phyloP scores from a whole-genome alignment of 2,797 vertebrate species.

The Echeneis naucrates region DNA sequence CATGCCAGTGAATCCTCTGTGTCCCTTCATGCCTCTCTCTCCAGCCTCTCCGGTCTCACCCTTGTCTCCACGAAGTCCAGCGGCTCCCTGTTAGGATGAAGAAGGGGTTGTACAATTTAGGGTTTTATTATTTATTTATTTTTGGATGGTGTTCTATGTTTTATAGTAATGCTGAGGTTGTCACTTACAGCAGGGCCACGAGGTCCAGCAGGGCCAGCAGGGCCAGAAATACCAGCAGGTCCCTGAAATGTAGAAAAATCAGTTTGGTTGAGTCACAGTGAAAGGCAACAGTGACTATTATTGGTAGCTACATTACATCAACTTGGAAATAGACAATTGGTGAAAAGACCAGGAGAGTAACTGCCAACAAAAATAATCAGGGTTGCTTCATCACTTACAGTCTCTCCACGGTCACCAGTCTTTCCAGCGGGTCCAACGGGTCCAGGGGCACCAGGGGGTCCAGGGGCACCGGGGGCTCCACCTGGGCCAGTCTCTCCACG shows the following conservation, averaged over 20 bases:
- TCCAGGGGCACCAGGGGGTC: constrained; percentile 94
- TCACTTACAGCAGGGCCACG: constrained; percentile 94
- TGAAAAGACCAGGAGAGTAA: neutral
- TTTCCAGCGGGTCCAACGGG: constrained; percentile 96
- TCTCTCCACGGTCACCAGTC: constrained; percentile 95
- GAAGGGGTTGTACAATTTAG: neutral
- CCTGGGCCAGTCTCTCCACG: constrained; percentile 91
- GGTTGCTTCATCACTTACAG: constrained; percentile 82
- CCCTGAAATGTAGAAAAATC: constrained; percentile 82
- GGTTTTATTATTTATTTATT: neutral
- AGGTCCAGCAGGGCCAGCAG: constrained; percentile 90
- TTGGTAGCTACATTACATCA: neutral
- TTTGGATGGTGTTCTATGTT: neutral
- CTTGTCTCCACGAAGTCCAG: constrained; percentile 97
- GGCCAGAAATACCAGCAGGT: constrained; percentile 87
- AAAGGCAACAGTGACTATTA: neutral
- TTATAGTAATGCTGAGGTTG: neutral
- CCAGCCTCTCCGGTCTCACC: constrained; percentile 96
- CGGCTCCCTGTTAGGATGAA: constrained; percentile 83
- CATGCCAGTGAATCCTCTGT: constrained; percentile 98
- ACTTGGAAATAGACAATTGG: neutral
- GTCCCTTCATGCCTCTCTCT: constrained; percentile 99
- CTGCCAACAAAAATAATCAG: constrained; percentile 3
- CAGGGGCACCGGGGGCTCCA: constrained; percentile 94
- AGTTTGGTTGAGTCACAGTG: constrained; percentile 8